phyloP scores from a whole-genome alignment of 1,140 invertebrate species.

The Aphelenchoides avenae region DNA sequence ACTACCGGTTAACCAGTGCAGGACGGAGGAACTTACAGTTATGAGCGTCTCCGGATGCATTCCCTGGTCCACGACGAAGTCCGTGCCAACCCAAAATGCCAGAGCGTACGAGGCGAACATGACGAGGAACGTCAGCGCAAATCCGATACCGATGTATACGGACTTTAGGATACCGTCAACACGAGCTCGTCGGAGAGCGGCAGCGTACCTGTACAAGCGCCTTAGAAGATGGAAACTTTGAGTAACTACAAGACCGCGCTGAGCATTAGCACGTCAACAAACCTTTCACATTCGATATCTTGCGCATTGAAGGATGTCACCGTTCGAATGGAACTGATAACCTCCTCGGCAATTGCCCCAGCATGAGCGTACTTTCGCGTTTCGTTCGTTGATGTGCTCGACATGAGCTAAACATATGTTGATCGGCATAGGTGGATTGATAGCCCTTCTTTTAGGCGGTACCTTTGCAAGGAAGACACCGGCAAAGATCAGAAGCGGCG shows the following conservation, averaged over 20 bases:
- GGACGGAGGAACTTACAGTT: slow-evolving; percentile 13
- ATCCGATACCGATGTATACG: slow-evolving; percentile 36
- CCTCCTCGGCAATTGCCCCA: slow-evolving; percentile 74
- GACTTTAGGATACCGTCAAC: slow-evolving; percentile 17
- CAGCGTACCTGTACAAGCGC: slow-evolving; percentile 12
- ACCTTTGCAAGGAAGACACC: slow-evolving; percentile 37
- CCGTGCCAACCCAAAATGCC: slow-evolving; percentile 46
- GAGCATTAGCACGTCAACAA: background rate
- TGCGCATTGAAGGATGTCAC: slow-evolving; percentile 78
- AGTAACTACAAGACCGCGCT: background rate
- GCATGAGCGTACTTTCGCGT: slow-evolving; percentile 73
- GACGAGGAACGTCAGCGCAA: slow-evolving; percentile 40
- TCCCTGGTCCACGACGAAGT: slow-evolving; percentile 17
- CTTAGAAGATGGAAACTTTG: too few relatives aligned
- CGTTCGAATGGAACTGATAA: slow-evolving; percentile 71
- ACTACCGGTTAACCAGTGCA: slow-evolving; percentile 62
- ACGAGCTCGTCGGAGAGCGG: slow-evolving; percentile 24
- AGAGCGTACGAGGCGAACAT: slow-evolving; percentile 42
- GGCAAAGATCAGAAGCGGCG: slow-evolving; percentile 34
- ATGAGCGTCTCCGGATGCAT: slow-evolving; percentile 21
- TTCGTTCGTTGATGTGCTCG: slow-evolving; percentile 67
- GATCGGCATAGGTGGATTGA: too few relatives aligned
- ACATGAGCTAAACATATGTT: slow-evolving; percentile 29
- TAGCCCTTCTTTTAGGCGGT: background rate
- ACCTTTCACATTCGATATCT: slow-evolving; percentile 64